Evolutionary conservation across 2,797 vertebrate genomes (phyloP).

Genomic region (Anniella stebbinsi): DNA sequence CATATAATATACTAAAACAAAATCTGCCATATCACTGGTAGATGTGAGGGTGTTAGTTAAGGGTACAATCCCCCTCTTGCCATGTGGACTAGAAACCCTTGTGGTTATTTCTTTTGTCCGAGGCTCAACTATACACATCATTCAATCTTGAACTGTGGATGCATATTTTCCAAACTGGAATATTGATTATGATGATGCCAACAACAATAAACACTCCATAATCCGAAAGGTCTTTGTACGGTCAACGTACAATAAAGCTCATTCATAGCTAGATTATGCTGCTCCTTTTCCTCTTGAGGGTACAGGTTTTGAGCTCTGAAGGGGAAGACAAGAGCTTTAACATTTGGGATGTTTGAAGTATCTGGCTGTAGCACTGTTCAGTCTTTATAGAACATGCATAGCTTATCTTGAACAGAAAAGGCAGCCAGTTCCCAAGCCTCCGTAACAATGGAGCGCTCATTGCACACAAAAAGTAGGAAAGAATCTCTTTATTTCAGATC

Average conservation of each 20-base stretch:
- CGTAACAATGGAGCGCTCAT: no score
- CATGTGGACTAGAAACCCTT: neutral
- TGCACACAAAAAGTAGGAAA: neutral
- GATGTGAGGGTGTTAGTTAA: neutral
- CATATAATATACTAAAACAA: neutral
- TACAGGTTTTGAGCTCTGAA: neutral
- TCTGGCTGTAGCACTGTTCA: neutral
- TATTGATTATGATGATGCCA: no score
- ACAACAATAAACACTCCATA: neutral
- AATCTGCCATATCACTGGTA: neutral
- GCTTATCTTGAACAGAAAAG: neutral
- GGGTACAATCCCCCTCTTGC: neutral
- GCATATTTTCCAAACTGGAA: neutral
- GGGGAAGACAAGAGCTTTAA: neutral
- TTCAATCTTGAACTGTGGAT: neutral
- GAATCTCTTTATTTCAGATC: neutral
- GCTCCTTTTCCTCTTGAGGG: neutral
- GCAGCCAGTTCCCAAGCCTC: no score
- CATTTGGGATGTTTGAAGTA: neutral
- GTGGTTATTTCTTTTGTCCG: neutral
- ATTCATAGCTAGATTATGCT: neutral
- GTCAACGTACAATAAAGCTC: neutral
- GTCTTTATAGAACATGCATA: neutral
- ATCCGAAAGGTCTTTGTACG: neutral
- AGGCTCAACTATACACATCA: neutral